Conservation (phyloP, 2,113 vertebrate species). For the Macroglossus sobrinus region DNA sequence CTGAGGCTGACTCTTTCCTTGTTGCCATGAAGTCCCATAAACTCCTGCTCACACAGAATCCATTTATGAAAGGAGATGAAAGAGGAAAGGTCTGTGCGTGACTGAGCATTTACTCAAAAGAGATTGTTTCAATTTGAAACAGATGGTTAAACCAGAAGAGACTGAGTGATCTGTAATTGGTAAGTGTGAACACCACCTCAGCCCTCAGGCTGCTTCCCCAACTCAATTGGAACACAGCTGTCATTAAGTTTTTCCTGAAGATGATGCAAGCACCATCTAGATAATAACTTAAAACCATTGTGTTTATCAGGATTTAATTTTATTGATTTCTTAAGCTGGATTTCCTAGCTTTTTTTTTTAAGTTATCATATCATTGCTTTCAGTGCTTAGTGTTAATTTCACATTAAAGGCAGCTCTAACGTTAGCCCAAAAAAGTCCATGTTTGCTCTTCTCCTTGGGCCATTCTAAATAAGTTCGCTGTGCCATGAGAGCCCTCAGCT, state of each 20-base stretch:
- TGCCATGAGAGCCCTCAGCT: conserved; percentile 89
- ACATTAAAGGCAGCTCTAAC: conserved; percentile 86
- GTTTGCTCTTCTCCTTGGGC: conserved; percentile 89
- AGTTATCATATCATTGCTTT: neutral
- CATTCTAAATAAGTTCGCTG: conserved; percentile 91
- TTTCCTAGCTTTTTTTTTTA: neutral
- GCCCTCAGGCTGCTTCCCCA: neutral
- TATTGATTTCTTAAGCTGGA: neutral
- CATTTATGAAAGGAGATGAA: neutral
- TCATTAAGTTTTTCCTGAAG: neutral
- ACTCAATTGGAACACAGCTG: neutral
- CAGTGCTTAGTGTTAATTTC: conserved; percentile 51
- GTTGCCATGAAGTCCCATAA: neutral
- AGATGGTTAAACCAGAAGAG: neutral
- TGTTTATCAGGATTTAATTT: neutral
- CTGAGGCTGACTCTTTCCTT: neutral
- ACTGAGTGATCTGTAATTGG: neutral
- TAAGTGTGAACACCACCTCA: neutral
- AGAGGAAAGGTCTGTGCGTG: neutral
- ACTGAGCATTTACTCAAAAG: neutral
- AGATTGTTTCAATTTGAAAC: neutral
- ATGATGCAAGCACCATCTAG: neutral
- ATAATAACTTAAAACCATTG: neutral
- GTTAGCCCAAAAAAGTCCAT: conserved; percentile 90
- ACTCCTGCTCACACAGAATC: neutral